Conservation (phyloP, 2,113 vertebrate species). For the Hiodon tergisus region DNA sequence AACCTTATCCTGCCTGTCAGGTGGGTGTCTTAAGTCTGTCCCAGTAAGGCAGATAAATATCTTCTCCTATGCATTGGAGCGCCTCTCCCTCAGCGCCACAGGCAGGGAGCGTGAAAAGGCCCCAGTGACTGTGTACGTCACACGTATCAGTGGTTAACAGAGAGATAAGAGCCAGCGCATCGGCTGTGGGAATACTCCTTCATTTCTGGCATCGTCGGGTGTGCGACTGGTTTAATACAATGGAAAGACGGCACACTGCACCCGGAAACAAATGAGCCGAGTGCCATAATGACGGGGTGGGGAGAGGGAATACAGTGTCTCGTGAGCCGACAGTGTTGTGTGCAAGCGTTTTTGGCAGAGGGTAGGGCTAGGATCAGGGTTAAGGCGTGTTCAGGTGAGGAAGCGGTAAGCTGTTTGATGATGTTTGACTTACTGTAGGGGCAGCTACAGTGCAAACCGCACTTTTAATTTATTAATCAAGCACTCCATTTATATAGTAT, state of each 20-base stretch:
- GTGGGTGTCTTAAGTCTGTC: slow-evolving; percentile 48
- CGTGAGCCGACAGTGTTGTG: no score
- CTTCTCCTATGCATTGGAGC: slow-evolving; percentile 44
- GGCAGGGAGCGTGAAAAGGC: slow-evolving; percentile 43
- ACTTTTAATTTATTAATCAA: no score
- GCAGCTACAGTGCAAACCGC: no score
- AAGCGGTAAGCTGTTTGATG: no score
- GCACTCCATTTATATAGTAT: no score
- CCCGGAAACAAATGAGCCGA: slow-evolving; percentile 31
- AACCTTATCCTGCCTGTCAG: slow-evolving; percentile 4
- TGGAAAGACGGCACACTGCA: slow-evolving; percentile 28
- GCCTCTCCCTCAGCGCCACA: slow-evolving; percentile 30
- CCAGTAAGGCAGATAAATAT: slow-evolving; percentile 61
- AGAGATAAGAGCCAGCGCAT: slow-evolving; percentile 39
- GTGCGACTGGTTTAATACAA: slow-evolving; percentile 60
- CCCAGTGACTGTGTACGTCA: slow-evolving; percentile 28
- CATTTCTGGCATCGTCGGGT: slow-evolving; percentile 60
- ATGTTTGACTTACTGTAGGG: no score
- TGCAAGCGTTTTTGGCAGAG: no score
- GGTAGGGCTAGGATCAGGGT: no score
- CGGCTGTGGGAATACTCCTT: slow-evolving; percentile 49
- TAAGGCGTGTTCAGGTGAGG: no score
- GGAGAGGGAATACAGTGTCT: slow-evolving; percentile 28
- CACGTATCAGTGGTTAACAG: slow-evolving; percentile 39
- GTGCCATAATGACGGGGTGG: slow-evolving; percentile 40